Percentiles rank a stretch among this genome's conserved stretches.
phyloP scores from a whole-genome alignment of 2,797 vertebrate species.

The Coregonus suidteri region DNA sequence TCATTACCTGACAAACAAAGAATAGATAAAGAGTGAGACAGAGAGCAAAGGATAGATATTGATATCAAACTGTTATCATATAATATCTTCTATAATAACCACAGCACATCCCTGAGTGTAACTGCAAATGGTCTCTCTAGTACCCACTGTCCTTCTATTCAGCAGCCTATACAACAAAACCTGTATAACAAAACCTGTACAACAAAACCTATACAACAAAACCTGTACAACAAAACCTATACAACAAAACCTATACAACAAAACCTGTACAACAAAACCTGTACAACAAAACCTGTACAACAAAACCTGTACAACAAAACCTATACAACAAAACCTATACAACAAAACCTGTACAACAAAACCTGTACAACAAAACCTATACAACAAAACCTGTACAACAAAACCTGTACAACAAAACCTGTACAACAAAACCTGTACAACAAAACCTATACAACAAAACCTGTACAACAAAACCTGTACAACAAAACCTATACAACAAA shows the following conservation, averaged over 20 bases:
- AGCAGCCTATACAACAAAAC: not conserved
- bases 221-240: not conserved
- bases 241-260: too few relatives aligned
- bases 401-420: not conserved
- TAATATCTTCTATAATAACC: not conserved
- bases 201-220: not conserved
- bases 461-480: too few relatives aligned
- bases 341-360: not conserved
- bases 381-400: not conserved
- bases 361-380: not conserved
- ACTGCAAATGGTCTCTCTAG: too few relatives aligned
- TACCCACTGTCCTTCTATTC: too few relatives aligned
- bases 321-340: not conserved
- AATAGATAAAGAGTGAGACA: not conserved
- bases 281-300: not conserved
- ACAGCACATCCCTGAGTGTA: too few relatives aligned
- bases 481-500: not conserved
- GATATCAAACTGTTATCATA: not conserved
- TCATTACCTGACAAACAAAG: too few relatives aligned
- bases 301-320: not conserved
- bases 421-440: too few relatives aligned
- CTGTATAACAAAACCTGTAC: too few relatives aligned
- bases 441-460: not conserved
- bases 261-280: not conserved
- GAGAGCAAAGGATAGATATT: not conserved